Percentiles rank a stretch among this genome's conserved stretches.
These are phyloP conservation scores for Scrobipalpa atriplicella DNA, from an alignment of 2,888 invertebrate species.

Conservation along the genomic window DNA sequence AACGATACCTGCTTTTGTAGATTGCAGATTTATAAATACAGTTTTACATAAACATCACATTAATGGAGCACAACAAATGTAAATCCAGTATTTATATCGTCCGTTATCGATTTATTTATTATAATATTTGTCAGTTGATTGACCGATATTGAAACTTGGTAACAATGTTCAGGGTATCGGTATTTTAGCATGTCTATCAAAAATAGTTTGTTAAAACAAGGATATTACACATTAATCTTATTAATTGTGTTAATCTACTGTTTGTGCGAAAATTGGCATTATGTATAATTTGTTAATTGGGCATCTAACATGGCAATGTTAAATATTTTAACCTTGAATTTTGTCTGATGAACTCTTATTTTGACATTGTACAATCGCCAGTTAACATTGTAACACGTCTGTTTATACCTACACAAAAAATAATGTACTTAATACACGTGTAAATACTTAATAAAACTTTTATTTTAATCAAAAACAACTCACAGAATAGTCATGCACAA, in stretches of 20 bases:
- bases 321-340: conserved; percentile 13
- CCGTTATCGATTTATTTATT: too few species aligned
- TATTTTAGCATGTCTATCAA: not conserved
- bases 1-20: too few species aligned
- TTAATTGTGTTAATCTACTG: conserved; percentile 14
- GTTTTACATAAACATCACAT: too few species aligned
- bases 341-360: conserved; percentile 12
- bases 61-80: too few species aligned
- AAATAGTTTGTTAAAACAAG: not conserved
- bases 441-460: too few species aligned
- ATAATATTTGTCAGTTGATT: too few species aligned
- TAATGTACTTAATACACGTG: too few species aligned
- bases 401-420: not conserved
- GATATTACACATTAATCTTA: not conserved
- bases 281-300: not conserved
- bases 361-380: not conserved
- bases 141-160: too few species aligned
- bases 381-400: not conserved
- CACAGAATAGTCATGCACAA: not conserved
- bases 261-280: conserved; percentile 4
- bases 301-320: conserved; percentile 3
- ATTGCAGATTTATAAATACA: too few species aligned
- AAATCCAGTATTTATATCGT: too few species aligned
- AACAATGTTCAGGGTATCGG: too few species aligned
- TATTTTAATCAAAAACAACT: not conserved